Evolutionary conservation across 64 coral and sea anemone species (phyloP).

Genomic region (Montipora capricornis): DNA sequence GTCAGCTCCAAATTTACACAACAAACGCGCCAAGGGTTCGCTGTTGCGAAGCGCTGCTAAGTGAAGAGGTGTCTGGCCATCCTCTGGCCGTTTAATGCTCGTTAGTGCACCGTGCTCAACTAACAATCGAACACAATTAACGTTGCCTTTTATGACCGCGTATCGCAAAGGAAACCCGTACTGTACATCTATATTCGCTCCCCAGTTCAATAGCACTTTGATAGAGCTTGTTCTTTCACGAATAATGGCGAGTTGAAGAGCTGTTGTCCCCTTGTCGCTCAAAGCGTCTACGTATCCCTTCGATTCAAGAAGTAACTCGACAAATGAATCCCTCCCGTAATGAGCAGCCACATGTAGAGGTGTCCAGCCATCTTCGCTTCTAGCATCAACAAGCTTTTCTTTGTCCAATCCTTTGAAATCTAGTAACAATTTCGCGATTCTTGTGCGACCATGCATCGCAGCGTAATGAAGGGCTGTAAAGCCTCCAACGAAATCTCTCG

Average conservation of each 20-base stretch:
- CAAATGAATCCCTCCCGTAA: constrained; percentile 91
- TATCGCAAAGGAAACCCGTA: constrained; percentile 91
- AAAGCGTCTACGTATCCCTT: constrained; percentile 82
- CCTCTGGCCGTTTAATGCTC: constrained; percentile 80
- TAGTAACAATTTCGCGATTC: constrained; percentile 84
- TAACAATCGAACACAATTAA: constrained; percentile 82
- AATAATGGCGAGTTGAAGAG: constrained; percentile 97
- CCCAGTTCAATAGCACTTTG: constrained; percentile 80
- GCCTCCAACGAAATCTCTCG: constrained; percentile 82
- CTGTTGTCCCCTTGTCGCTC: constrained; percentile 94
- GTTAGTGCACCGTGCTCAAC: constrained; percentile 80
- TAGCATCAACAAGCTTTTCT: constrained; percentile 87
- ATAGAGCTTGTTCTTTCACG: constrained; percentile 89
- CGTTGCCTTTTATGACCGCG: constrained; percentile 90
- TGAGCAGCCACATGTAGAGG: constrained; percentile 91
- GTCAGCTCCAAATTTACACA: constrained; percentile 92
- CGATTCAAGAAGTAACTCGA: constrained; percentile 79
- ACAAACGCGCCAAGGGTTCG: constrained; percentile 78
- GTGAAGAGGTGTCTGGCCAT: constrained; percentile 89
- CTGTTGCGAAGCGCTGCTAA: constrained; percentile 84
- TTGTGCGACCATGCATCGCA: constrained; percentile 89
- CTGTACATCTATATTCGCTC: constrained; percentile 91
- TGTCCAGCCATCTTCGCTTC: constrained; percentile 96
- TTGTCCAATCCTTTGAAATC: constrained; percentile 85
- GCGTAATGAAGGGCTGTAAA: constrained; percentile 96